Evolutionary conservation across 2,797 vertebrate genomes (phyloP).

Genomic region (Phrynocephalus guinanensis): DNA sequence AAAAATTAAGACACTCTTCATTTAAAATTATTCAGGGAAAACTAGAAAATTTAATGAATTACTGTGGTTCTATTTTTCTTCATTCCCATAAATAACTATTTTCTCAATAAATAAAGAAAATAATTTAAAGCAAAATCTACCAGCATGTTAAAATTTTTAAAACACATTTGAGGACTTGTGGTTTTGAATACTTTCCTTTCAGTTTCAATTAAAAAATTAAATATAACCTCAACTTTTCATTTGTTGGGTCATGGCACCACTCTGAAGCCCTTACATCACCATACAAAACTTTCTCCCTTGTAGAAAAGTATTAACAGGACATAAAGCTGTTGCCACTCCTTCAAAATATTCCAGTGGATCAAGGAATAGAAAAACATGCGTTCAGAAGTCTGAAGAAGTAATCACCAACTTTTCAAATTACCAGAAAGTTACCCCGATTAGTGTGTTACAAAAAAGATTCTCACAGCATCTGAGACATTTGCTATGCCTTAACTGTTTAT

Average conservation of each 20-base stretch:
- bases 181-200: background rate
- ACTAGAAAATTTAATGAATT: too few relatives aligned
- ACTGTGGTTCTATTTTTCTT: too few relatives aligned
- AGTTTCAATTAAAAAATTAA: background rate
- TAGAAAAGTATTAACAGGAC: constrained; percentile 2
- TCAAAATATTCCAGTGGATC: background rate
- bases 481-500: background rate
- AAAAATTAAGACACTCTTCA: too few relatives aligned
- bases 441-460: background rate
- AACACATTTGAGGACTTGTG: background rate
- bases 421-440: background rate
- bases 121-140: background rate
- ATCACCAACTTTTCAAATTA: background rate
- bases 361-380: background rate
- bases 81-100: too few relatives aligned
- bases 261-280: background rate
- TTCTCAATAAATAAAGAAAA: too few relatives aligned
- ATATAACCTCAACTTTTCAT: background rate
- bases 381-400: background rate
- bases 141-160: background rate
- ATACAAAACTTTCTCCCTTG: too few relatives aligned
- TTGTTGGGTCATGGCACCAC: background rate
- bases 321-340: background rate
- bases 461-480: background rate
- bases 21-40: too few relatives aligned